phyloP scores from a whole-genome alignment of 2,113 vertebrate genomes.

The Galbula dea region DNA sequence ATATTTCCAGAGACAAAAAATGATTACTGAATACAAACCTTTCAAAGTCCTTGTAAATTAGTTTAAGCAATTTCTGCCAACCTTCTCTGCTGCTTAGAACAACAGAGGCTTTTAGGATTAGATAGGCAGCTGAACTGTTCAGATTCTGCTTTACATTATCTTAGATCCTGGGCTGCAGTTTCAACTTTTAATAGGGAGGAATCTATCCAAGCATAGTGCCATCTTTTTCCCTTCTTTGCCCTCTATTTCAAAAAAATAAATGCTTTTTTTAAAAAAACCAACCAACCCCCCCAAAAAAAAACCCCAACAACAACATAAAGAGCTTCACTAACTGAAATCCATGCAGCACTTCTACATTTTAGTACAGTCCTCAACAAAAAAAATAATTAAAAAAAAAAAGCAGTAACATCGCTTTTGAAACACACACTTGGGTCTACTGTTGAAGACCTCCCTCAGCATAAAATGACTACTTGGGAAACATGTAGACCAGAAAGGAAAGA shows the following conservation, averaged over 20 bases:
- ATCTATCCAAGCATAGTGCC: background rate
- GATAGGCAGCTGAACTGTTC: background rate
- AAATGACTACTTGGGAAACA: background rate
- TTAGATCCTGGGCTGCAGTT: background rate
- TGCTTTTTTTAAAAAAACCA: background rate
- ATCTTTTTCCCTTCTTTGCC: background rate
- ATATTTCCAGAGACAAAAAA: background rate
- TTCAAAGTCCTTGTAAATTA: background rate
- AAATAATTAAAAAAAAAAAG: accelerated
- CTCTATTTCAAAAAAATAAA: background rate
- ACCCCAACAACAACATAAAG: background rate
- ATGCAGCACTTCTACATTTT: background rate
- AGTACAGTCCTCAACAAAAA: background rate
- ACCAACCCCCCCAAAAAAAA: too few species aligned
- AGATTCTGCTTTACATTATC: background rate
- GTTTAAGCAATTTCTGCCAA: background rate
- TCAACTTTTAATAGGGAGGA: background rate
- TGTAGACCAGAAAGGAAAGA: background rate
- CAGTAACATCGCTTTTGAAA: background rate
- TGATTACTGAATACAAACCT: background rate
- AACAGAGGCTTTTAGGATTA: background rate
- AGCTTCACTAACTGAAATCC: background rate
- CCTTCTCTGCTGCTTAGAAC: background rate
- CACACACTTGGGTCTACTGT: background rate
- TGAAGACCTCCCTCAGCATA: background rate